Conservation (phyloP, 2,113 vertebrate genomes). For the Nipponia nippon region DNA sequence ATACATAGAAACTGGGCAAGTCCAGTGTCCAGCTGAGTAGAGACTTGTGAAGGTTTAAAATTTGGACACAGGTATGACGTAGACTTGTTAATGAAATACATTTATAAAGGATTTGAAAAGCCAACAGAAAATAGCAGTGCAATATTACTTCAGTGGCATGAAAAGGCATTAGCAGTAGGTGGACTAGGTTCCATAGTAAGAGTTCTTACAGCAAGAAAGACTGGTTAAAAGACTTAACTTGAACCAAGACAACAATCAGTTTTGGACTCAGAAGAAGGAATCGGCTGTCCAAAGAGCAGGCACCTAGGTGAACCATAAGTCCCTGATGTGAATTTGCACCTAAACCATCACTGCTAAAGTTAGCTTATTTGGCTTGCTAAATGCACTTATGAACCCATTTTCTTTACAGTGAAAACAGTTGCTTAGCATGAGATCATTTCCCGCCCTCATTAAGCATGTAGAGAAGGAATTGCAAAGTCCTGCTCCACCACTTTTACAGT, state of each 20-base stretch:
- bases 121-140: too few species aligned
- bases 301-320: fast-evolving
- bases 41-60: neutral
- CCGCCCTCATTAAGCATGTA: neutral
- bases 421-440: neutral
- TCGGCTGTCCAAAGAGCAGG: neutral
- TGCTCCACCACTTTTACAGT: neutral
- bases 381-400: neutral
- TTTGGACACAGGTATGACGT: neutral
- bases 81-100: too few species aligned
- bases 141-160: too few species aligned
- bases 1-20: neutral
- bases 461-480: neutral
- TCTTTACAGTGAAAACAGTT: neutral
- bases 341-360: neutral
- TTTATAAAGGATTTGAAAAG: too few species aligned
- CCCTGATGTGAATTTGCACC: neutral
- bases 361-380: neutral
- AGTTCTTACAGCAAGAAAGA: conserved; percentile 88
- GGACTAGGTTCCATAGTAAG: conserved; percentile 85
- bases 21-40: neutral
- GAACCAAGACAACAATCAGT: conserved; percentile 30
- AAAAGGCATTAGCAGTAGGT: conserved; percentile 82
- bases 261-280: conserved; percentile 70
- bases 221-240: conserved; percentile 78